These are phyloP conservation scores for Diplodus sargus DNA, from an alignment of 2,797 vertebrate species.

Conservation along the genomic window DNA sequence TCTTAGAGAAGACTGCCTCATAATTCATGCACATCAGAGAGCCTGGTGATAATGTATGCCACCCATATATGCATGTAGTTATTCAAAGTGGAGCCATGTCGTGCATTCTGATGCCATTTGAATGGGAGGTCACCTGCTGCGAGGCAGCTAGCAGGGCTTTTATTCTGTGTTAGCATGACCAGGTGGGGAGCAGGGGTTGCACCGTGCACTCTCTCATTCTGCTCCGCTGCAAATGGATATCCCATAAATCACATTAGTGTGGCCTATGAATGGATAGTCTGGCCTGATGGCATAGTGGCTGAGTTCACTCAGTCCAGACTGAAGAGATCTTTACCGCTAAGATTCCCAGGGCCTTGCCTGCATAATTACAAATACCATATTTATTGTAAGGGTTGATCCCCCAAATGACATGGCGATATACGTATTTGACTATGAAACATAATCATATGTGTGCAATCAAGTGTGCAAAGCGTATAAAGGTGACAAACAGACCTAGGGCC, in stretches of 20 bases:
- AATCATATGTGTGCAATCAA: too few relatives aligned
- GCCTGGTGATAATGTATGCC: conserved; percentile 71
- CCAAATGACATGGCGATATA: background rate
- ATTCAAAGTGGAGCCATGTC: conserved; percentile 74
- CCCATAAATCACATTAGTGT: conserved; percentile 74
- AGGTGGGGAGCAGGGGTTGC: conserved; percentile 70
- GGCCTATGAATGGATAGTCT: conserved; percentile 36
- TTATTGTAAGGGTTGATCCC: background rate
- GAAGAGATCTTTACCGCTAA: conserved; percentile 15
- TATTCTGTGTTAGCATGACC: conserved; percentile 67
- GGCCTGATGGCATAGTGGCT: conserved; percentile 48
- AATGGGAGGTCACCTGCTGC: conserved; percentile 68
- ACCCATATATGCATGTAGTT: conserved; percentile 77
- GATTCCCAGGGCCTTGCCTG: background rate
- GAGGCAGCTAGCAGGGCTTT: conserved; percentile 46
- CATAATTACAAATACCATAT: background rate
- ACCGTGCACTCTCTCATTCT: conserved; percentile 69
- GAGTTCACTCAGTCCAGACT: conserved; percentile 15
- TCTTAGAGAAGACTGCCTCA: conserved; percentile 59
- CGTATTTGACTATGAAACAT: background rate
- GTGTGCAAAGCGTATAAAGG: background rate
- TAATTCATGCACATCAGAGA: conserved; percentile 77
- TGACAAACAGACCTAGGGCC: background rate
- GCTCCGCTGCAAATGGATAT: conserved; percentile 71
- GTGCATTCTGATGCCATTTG: conserved; percentile 74